Conservation (phyloP, 2,888 invertebrate genomes). For the Fabriciana adippe region DNA sequence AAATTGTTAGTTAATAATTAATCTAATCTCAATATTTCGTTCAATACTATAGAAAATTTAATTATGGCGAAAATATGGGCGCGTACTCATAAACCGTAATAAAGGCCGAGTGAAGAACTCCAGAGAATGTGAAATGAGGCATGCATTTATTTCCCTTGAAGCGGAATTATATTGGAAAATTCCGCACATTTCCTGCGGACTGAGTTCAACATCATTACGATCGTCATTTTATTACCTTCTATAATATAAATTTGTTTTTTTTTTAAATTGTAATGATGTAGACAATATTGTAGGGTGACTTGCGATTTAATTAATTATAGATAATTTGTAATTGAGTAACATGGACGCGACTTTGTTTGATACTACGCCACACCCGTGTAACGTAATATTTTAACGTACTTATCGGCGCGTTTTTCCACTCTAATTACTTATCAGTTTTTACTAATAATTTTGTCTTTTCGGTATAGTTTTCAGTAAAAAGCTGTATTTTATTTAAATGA, state of each 20-base stretch:
- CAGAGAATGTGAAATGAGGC: constrained; percentile 12
- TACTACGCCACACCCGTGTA: not conserved
- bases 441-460: too few relatives aligned
- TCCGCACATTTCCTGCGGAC: not conserved
- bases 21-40: not conserved
- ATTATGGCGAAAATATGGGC: not conserved
- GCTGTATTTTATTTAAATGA: too few relatives aligned
- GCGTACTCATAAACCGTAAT: not conserved
- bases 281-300: not conserved
- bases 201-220: not conserved
- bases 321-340: not conserved
- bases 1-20: too few relatives aligned
- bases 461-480: too few relatives aligned
- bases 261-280: not conserved
- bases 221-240: not conserved
- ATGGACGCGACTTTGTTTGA: too few relatives aligned
- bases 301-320: not conserved
- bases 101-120: not conserved
- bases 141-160: not conserved
- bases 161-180: constrained; percentile 4
- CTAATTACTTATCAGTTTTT: too few relatives aligned
- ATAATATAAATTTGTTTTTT: not conserved
- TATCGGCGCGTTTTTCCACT: not conserved
- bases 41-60: constrained; percentile 6
- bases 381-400: not conserved